Evolutionary conservation across 1,140 invertebrate genomes (phyloP).

Genomic region (Zaprionus capensis): DNA sequence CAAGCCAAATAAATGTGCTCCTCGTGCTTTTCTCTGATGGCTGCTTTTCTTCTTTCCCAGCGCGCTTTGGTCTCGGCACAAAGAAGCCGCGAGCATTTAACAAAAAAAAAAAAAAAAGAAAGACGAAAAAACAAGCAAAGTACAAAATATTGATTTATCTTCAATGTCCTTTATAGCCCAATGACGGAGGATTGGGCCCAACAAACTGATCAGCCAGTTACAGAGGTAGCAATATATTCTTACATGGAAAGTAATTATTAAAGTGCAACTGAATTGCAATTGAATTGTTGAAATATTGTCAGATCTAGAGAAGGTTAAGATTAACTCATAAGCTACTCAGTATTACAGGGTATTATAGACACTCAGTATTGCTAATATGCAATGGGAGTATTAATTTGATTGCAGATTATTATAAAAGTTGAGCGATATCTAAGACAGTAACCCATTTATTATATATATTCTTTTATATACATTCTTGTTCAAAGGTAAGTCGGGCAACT

Average conservation of each 20-base stretch:
- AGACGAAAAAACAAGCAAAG: constrained; percentile 1
- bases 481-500: too few relatives aligned
- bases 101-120: constrained; percentile 47
- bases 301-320: too few relatives aligned
- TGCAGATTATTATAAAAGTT: too few relatives aligned
- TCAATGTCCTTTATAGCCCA: constrained; percentile 43
- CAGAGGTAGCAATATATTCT: not conserved
- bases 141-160: constrained; percentile 70
- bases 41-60: constrained; percentile 10
- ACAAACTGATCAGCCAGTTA: constrained; percentile 5
- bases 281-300: too few relatives aligned
- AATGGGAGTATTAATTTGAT: too few relatives aligned
- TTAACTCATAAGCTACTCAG: too few relatives aligned
- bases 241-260: constrained; percentile 4
- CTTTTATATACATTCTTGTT: too few relatives aligned
- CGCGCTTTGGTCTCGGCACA: constrained; percentile 41
- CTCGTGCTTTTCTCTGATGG: constrained; percentile 41
- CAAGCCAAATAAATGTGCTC: constrained; percentile 78
- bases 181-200: constrained; percentile 2
- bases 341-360: not conserved
- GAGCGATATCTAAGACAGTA: too few relatives aligned
- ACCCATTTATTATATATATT: too few relatives aligned
- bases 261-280: not conserved
- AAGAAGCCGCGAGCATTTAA: constrained; percentile 66
- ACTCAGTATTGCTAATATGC: not conserved